Percentiles rank a stretch among this genome's conserved stretches.
Evolutionary conservation across 2,888 invertebrate genomes (phyloP).

Genomic region (Torymus tubicola): DNA sequence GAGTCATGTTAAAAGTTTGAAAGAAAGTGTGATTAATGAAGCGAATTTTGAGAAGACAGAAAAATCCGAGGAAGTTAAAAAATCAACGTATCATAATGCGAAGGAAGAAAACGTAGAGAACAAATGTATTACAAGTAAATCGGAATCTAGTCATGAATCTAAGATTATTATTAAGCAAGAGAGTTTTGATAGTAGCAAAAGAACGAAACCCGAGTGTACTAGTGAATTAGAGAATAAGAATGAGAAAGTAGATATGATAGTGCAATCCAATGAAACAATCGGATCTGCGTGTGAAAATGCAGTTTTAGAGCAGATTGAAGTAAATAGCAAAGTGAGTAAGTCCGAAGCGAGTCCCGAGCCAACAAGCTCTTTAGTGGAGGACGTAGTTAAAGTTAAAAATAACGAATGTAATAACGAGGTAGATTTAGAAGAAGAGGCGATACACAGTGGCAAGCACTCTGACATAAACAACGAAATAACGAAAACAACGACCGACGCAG

Average conservation of each 20-base stretch:
- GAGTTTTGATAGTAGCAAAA: no score
- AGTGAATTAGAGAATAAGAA: constrained; percentile 1
- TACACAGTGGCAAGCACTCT: constrained; percentile 17
- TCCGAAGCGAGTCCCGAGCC: constrained; percentile 9
- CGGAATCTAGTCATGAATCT: constrained; percentile 13
- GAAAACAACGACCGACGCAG: constrained; percentile 29
- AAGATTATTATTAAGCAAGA: not conserved
- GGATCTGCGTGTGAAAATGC: constrained; percentile 1
- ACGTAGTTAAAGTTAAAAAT: constrained; percentile 45
- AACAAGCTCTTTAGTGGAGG: constrained; percentile 11
- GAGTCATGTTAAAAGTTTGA: constrained; percentile 50
- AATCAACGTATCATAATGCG: not conserved
- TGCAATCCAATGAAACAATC: not conserved
- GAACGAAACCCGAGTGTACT: not conserved
- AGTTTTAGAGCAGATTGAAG: constrained; percentile 7
- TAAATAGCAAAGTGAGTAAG: constrained; percentile 19
- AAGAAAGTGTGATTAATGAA: constrained; percentile 46
- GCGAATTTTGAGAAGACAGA: not conserved
- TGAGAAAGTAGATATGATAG: not conserved
- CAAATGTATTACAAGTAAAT: not conserved
- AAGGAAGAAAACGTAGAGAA: not conserved
- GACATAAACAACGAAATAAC: constrained; percentile 38
- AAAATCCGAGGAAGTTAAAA: not conserved
- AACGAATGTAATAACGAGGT: constrained; percentile 37
- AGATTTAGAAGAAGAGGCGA: constrained; percentile 35